Evolutionary conservation across 2,888 invertebrate genomes (phyloP), one percentile per base, ranked within the genome.

Genomic region (Bombylius major): DNA sequence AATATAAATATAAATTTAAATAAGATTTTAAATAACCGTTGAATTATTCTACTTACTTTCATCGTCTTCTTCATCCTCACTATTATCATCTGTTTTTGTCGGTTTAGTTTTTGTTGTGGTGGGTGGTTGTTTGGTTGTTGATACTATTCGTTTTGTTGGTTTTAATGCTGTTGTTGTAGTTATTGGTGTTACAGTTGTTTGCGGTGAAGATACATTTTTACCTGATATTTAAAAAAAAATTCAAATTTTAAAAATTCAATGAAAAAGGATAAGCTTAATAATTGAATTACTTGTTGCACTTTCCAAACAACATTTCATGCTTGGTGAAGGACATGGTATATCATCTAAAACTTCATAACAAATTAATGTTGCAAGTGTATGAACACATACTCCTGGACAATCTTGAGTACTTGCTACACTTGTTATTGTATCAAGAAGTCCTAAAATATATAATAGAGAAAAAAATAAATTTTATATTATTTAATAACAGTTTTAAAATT

Each of bases 361-460:
- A 66, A 92, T 87, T 59, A 92, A 75, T 1, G 92, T 86, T 4
- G 93, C 89, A 57, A 93, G 73, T 11, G 89, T 82, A 68, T 92
- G 90, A 59, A 91, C 87, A 72, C 93, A 93, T 56, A 87, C 84
- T 1, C 93, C 93, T 0, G 93, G 92, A 68, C 93, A 93, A 70
- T 89, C 86, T 74, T 88, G 87, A 57, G 85, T 81, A 71, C 89
- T 87, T 58, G 85, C 89, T 58, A 91, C 90, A 61, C 85, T 87
- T 58, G 91, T 89, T 68, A 92, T 82, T 36, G 89, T 86, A 67
- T 91, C 90, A 66, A 92, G 75, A 7, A 92, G 78, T 65, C 90
- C 91, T 91, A 7, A 8, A 59, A 59, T 33, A 44, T 52, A 42
- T 42, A 7, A 1, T 23, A 23, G 23, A 23, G 23, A 23, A 44